phyloP scores from a whole-genome alignment of 2,113 vertebrate genomes.

The Cacatua alba region DNA sequence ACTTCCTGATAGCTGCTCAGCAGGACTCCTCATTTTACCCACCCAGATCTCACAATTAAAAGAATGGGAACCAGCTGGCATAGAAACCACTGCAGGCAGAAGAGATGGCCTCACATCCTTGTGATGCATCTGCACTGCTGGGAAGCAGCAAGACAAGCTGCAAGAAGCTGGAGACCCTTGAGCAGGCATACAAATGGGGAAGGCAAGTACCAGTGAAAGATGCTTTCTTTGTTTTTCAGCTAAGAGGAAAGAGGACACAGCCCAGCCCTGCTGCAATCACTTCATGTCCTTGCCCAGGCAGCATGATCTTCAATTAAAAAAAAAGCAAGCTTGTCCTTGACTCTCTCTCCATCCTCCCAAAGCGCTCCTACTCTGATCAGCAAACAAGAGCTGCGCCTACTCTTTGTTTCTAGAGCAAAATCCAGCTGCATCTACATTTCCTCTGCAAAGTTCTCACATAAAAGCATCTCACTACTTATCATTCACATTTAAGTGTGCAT shows the following conservation, averaged over 20 bases:
- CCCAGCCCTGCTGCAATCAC: background rate
- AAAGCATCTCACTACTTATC: background rate
- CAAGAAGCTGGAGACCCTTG: background rate
- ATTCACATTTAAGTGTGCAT: background rate
- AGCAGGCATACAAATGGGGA: background rate
- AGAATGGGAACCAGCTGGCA: background rate
- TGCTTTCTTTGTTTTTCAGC: background rate
- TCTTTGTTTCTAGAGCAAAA: background rate
- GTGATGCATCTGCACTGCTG: background rate
- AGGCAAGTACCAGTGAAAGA: background rate
- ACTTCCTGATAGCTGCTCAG: background rate
- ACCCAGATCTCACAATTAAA: background rate
- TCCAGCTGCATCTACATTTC: background rate
- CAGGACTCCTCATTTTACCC: background rate
- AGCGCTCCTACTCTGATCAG: background rate
- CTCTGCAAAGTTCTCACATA: background rate
- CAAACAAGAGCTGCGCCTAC: background rate
- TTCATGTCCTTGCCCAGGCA: background rate
- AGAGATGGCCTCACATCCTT: background rate
- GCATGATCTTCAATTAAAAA: background rate
- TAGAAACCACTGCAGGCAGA: background rate
- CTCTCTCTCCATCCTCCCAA: background rate
- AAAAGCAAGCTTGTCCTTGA: background rate
- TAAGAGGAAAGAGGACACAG: background rate
- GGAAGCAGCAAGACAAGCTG: background rate